Base-by-base conservation (phyloP, 2,888 invertebrate genomes). In the Cheilosia vernalis region DNA sequence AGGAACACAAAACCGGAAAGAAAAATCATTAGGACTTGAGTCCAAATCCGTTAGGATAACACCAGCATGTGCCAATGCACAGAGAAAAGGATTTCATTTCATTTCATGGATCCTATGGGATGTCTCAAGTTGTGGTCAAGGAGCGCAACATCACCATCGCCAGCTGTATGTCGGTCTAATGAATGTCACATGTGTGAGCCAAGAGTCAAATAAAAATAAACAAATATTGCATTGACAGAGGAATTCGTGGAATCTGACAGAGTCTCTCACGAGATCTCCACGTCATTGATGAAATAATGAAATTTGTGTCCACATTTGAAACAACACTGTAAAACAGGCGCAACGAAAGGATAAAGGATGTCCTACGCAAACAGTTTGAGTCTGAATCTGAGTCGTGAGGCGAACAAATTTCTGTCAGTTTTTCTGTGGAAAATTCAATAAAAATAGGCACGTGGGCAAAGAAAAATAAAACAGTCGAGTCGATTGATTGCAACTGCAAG, bases 61-160 rank as follows among this genome's bases (percentile, higher is more conserved):
- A 82, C 47, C 77, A 70, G 66, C 83, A 83, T 83, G 83, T 83
- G 83, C 73, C 73, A 67, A 73, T 33, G 27, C 27, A 6, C 27
- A 58, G 47, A 73, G 61, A 72, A 81, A 67, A 67, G 66, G 66
- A 82, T 78, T 83, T 47, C 40, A 44, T 78, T 83, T 83, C 55
- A 58, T 21, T 42, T 51, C 21, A 47, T 55, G 9, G 40, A 42
- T 37, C 27, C 47, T 61, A 7, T 17, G 58, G 49, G 42, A 61
- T 51, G 81, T 85, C 85, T 76, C 81, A 81, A 85, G 81, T 80
- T 85, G 81, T 81, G 85, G 85, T 81, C 85, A 81, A 77, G 76
- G 56, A 70, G 66, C 51, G 24, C n/a, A 64, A 55, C 19, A 27
- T 60, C 40, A 58, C 67, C 47, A 69, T 21, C 17, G 40, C 67